phyloP scores from a whole-genome alignment of 2,113 vertebrate species.

The Nasalis larvatus region DNA sequence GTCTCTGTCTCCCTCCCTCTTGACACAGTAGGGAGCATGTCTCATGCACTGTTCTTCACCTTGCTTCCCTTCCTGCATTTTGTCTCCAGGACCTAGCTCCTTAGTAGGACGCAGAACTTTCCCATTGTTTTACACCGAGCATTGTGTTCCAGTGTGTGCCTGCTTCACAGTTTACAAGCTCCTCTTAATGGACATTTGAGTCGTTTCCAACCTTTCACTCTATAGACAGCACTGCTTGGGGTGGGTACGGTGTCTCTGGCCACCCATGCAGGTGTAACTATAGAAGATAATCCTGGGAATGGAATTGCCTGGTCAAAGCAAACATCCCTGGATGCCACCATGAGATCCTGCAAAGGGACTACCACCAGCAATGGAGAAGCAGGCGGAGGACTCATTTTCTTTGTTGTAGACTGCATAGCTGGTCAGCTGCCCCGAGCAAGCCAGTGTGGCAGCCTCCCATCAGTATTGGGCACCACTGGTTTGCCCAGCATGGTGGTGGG shows the following conservation, averaged over 20 bases:
- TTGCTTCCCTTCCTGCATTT: not conserved
- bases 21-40: not conserved
- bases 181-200: not conserved
- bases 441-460: fast-evolving
- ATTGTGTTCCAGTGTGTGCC: fast-evolving
- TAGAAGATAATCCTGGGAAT: not conserved
- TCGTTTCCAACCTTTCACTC: not conserved
- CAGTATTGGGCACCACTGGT: not conserved
- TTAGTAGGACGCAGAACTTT: not conserved
- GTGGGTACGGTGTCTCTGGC: not conserved
- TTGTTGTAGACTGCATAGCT: not conserved
- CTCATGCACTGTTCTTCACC: not conserved
- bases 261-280: too few species aligned
- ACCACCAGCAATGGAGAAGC: not conserved
- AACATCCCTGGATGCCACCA: not conserved
- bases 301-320: not conserved
- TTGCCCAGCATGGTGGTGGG: not conserved
- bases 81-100: not conserved
- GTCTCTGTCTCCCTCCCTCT: not conserved
- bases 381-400: fast-evolving
- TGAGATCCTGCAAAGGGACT: not conserved
- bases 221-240: not conserved
- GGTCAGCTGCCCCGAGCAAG: not conserved
- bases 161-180: too few species aligned
- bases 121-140: fast-evolving